Conservation (phyloP, 2,113 vertebrate genomes). For the Amia ocellicauda region DNA sequence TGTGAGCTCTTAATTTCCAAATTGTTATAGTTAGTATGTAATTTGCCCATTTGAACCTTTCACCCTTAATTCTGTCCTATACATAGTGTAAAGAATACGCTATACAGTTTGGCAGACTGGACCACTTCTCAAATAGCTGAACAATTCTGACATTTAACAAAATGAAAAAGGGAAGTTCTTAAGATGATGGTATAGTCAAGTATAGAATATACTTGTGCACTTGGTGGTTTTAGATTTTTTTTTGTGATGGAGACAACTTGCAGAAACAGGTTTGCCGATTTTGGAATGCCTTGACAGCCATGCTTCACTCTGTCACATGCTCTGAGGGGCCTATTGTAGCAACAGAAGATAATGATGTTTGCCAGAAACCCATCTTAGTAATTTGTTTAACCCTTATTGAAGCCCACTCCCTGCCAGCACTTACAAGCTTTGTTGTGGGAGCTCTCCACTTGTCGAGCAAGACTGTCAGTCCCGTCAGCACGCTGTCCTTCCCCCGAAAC, state of each 20-base stretch:
- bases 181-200: too few species aligned
- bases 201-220: conserved; percentile 6
- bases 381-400: conserved; percentile 9
- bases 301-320: conserved; percentile 22
- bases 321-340: conserved; percentile 18
- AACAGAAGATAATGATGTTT: conserved; percentile 23
- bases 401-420: background rate
- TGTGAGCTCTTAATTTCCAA: too few species aligned
- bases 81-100: too few species aligned
- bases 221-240: conserved; percentile 20
- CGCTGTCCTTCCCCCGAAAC: background rate
- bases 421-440: too few species aligned
- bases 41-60: too few species aligned
- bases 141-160: too few species aligned
- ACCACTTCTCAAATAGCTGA: too few species aligned
- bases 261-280: conserved; percentile 29
- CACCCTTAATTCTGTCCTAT: too few species aligned
- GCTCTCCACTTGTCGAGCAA: too few species aligned
- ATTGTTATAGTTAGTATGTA: too few species aligned
- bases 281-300: conserved; percentile 20
- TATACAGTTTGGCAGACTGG: too few species aligned
- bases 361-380: conserved; percentile 20
- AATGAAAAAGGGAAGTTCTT: too few species aligned
- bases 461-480: background rate
- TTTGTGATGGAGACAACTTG: conserved; percentile 27